Percentiles rank a stretch among this genome's conserved stretches.
phyloP scores from a whole-genome alignment of 2,113 vertebrate genomes.

The Ptilonorhynchus violaceus region DNA sequence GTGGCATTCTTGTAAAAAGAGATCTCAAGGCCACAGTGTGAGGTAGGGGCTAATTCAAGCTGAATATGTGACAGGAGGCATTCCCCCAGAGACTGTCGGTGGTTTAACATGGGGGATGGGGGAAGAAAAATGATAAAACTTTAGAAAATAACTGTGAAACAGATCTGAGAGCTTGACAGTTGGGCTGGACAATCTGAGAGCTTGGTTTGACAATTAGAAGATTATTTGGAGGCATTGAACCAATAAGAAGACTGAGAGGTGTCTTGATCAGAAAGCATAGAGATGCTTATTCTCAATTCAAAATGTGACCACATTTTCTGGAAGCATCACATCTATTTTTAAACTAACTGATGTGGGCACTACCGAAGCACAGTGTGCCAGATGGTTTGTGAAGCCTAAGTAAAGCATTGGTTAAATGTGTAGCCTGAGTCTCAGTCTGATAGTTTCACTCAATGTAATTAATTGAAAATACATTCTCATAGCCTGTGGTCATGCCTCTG shows the following conservation, averaged over 20 bases:
- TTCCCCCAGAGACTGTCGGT: rapidly evolving
- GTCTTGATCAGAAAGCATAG: background rate
- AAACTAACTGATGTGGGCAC: background rate
- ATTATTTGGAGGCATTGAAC: background rate
- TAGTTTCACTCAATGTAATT: background rate
- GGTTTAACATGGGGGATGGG: background rate
- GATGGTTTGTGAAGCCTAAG: background rate
- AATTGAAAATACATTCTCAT: background rate
- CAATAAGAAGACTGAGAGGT: background rate
- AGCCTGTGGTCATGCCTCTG: background rate
- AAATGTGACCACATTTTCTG: background rate
- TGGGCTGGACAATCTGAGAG: background rate
- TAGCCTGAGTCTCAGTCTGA: background rate
- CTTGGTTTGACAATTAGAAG: background rate
- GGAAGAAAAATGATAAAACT: background rate
- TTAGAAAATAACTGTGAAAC: background rate
- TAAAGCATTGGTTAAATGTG: background rate
- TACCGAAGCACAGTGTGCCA: background rate
- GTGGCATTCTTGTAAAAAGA: background rate
- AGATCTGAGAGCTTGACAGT: background rate
- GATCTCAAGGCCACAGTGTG: background rate
- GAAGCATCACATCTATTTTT: background rate
- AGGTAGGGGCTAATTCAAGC: background rate
- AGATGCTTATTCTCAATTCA: background rate
- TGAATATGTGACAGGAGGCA: background rate